A percentile compares a stretch with the other conserved stretches of the same genome.
Conservation (phyloP, 2,113 vertebrate species). For the Microcebus murinus region DNA sequence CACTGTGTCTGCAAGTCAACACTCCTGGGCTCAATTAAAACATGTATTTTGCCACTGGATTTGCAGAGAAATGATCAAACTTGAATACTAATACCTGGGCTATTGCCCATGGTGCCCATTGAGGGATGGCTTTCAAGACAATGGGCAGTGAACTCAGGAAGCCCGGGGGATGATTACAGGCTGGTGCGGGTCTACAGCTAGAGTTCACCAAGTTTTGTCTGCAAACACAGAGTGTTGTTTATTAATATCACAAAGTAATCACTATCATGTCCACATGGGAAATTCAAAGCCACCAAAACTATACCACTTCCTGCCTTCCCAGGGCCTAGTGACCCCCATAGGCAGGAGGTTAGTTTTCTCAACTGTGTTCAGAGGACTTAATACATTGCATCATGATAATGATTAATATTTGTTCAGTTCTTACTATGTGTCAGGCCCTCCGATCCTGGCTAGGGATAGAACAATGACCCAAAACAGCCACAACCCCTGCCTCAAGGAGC, state of each 20-base stretch:
- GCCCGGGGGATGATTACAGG: background rate
- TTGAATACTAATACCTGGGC: slow-evolving; percentile 73
- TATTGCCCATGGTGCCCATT: background rate
- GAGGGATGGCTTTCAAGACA: slow-evolving; percentile 10
- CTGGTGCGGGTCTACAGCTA: background rate
- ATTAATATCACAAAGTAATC: background rate
- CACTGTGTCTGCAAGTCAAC: slow-evolving; percentile 67
- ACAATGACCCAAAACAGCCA: background rate
- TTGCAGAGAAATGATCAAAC: slow-evolving; percentile 62
- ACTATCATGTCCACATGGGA: background rate
- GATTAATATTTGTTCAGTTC: background rate
- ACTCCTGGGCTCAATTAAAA: slow-evolving; percentile 82
- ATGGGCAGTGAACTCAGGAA: background rate
- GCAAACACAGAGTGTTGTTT: background rate
- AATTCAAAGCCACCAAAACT: background rate
- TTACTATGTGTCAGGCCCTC: background rate
- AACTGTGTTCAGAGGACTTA: background rate
- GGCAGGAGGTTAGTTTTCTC: background rate
- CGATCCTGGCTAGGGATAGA: rapidly evolving
- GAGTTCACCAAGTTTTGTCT: background rate
- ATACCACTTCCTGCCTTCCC: background rate
- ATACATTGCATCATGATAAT: background rate
- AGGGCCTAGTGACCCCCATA: background rate
- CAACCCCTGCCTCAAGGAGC: background rate
- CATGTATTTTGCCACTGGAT: slow-evolving; percentile 78